Evolutionary conservation across 2,113 vertebrate genomes (phyloP).

Genomic region (Planiliza haematocheilus): DNA sequence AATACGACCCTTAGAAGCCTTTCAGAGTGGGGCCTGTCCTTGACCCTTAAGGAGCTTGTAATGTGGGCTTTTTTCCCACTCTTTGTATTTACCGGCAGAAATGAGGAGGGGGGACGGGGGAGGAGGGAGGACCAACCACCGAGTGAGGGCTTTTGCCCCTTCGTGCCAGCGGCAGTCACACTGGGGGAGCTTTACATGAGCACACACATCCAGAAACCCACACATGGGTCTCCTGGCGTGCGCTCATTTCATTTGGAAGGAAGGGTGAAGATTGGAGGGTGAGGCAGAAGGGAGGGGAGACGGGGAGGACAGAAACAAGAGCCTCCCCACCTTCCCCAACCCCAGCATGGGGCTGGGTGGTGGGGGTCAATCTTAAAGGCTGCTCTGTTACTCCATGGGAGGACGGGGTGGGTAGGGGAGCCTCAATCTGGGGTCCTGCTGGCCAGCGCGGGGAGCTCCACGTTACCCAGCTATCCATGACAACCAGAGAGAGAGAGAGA

Average conservation of each 20-base stretch:
- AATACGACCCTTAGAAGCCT: slow-evolving; percentile 84
- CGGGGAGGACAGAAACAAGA: slow-evolving; percentile 72
- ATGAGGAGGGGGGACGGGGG: slow-evolving; percentile 46
- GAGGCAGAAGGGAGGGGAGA: slow-evolving; percentile 61
- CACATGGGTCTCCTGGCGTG: slow-evolving; percentile 75
- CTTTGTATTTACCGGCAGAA: slow-evolving; percentile 82
- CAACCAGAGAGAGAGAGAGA: slow-evolving; percentile 75
- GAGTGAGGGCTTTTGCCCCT: slow-evolving; percentile 76
- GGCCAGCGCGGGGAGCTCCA: slow-evolving; percentile 82
- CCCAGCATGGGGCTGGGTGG: slow-evolving; percentile 9
- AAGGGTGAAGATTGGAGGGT: slow-evolving; percentile 74
- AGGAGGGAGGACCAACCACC: slow-evolving; percentile 63
- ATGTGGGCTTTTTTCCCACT: slow-evolving; percentile 83
- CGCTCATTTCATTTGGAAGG: slow-evolving; percentile 77
- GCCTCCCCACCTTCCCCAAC: slow-evolving; percentile 40
- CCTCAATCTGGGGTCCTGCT: slow-evolving; percentile 82
- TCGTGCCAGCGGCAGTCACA: slow-evolving; percentile 78
- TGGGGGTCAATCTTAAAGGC: slow-evolving; percentile 84
- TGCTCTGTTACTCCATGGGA: slow-evolving; percentile 77
- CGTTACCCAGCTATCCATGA: slow-evolving; percentile 86
- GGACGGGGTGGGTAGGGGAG: slow-evolving; percentile 52
- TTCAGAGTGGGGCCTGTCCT: slow-evolving; percentile 85
- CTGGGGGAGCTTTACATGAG: slow-evolving; percentile 64
- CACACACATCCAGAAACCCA: slow-evolving; percentile 18
- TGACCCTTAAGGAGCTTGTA: slow-evolving; percentile 90